A percentile compares a stretch with the other conserved stretches of the same genome.
Conservation (phyloP, 2,797 vertebrate species). For the Tauraco hartlaubi region DNA sequence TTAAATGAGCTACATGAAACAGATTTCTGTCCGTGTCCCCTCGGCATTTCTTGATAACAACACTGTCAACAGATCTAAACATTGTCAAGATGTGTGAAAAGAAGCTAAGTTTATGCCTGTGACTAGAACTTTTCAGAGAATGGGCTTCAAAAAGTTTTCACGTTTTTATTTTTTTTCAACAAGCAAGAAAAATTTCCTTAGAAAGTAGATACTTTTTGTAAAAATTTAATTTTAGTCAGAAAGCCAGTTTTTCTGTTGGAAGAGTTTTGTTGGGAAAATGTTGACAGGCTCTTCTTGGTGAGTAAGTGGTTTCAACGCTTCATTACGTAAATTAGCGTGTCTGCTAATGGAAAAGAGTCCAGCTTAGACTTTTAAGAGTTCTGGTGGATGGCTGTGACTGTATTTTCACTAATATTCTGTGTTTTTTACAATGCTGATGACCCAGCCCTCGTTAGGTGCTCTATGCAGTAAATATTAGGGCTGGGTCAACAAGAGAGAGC, state of each 20-base stretch:
- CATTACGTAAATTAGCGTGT: not conserved
- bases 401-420: not conserved
- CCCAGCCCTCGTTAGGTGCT: not conserved
- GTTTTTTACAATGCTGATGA: not conserved
- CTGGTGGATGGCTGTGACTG: not conserved
- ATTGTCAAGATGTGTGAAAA: constrained; percentile 70
- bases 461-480: not conserved
- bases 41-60: constrained; percentile 68
- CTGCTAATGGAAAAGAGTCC: not conserved
- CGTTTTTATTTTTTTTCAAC: constrained; percentile 41
- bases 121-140: constrained; percentile 66
- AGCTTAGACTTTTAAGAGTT: not conserved
- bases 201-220: not conserved
- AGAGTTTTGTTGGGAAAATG: not conserved
- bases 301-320: constrained; percentile 1
- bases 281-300: not conserved
- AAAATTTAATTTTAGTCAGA: not conserved
- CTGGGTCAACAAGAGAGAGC: not conserved
- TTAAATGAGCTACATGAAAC: constrained; percentile 70
- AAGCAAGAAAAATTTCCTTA: not conserved
- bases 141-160: constrained; percentile 54
- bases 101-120: constrained; percentile 68
- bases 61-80: constrained; percentile 73
- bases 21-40: constrained; percentile 71
- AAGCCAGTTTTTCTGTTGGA: not conserved